Conservation (phyloP, 2,797 vertebrate genomes). For the Brachymystax lenok region DNA sequence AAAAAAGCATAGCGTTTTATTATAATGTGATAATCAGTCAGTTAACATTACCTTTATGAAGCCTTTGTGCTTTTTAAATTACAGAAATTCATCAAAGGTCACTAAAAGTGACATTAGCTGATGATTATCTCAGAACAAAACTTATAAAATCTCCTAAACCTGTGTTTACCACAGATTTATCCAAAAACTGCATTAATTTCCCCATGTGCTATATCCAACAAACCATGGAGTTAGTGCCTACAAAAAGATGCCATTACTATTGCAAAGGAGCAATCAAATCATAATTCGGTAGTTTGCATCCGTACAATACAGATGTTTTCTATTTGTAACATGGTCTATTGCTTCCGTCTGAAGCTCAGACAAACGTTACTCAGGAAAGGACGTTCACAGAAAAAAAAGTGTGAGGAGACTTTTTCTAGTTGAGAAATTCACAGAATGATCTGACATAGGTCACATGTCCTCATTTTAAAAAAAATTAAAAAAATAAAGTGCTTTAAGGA, state of each 20-base stretch:
- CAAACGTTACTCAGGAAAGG: neutral
- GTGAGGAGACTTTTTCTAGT: conserved; percentile 7
- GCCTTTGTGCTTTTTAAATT: too few relatives aligned
- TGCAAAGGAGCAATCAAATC: neutral
- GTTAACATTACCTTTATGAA: too few relatives aligned
- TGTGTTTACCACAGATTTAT: too few relatives aligned
- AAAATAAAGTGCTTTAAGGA: conserved; percentile 41
- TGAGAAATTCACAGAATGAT: conserved; percentile 42
- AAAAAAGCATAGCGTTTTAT: too few relatives aligned
- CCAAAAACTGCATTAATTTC: too few relatives aligned
- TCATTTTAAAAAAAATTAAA: conserved; percentile 39
- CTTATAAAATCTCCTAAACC: too few relatives aligned
- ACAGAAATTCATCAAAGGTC: too few relatives aligned
- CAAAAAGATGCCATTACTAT: neutral
- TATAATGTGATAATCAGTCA: too few relatives aligned
- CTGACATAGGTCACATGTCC: conserved; percentile 35
- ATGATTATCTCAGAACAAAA: too few relatives aligned
- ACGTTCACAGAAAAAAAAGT: conserved; percentile 15
- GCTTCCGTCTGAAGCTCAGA: neutral
- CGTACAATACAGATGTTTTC: neutral
- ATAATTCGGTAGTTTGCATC: neutral
- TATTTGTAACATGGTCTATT: neutral
- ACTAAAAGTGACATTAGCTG: too few relatives aligned
- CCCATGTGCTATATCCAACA: too few relatives aligned
- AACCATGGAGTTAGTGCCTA: too few relatives aligned